These are phyloP conservation scores for Rattus norvegicus DNA, from an alignment of 2,113 vertebrate species.

Conservation along the genomic window DNA sequence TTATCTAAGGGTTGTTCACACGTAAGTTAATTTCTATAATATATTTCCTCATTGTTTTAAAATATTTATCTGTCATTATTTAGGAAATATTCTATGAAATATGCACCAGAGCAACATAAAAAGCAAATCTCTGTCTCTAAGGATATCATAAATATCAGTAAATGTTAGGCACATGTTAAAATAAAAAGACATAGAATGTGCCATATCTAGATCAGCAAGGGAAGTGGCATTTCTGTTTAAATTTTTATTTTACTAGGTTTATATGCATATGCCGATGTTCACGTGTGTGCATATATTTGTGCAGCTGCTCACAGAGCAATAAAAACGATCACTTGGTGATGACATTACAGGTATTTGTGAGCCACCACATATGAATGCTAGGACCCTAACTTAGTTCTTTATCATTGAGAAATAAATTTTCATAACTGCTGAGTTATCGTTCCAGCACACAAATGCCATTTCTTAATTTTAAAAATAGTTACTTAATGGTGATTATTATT, in stretches of 20 bases:
- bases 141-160: not conserved
- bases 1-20: not conserved
- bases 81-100: not conserved
- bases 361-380: not conserved
- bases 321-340: not conserved
- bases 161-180: not conserved
- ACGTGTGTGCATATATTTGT: not conserved
- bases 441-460: not conserved
- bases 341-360: not conserved
- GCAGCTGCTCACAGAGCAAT: not conserved
- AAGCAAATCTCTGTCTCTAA: not conserved
- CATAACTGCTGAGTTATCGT: not conserved
- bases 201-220: not conserved
- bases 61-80: not conserved
- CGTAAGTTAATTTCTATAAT: not conserved
- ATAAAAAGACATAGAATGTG: not conserved
- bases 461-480: not conserved
- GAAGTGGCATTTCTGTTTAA: not conserved
- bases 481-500: not conserved
- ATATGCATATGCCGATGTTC: no score
- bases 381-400: not conserved
- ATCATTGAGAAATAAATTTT: not conserved
- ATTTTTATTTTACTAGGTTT: not conserved
- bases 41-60: not conserved
- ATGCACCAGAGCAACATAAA: not conserved